A percentile compares a stretch with the other conserved stretches of the same genome.
Evolutionary conservation across 2,797 vertebrate genomes (phyloP).

Genomic region (Thalassophryne amazonica): DNA sequence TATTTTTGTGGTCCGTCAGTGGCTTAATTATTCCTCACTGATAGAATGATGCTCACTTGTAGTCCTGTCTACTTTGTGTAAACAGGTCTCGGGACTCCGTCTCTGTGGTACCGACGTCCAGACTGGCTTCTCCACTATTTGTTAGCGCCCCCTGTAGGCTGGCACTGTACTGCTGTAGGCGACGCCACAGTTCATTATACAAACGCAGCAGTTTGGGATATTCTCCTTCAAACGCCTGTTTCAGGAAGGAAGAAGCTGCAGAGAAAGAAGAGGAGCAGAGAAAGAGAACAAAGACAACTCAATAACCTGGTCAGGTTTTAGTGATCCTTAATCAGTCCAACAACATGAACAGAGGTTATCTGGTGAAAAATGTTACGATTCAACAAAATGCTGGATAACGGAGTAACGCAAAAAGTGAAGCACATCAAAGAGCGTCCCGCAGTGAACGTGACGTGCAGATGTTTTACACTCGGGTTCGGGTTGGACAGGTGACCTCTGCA

Average conservation of each 20-base stretch:
- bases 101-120: conserved; percentile 81
- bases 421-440: no score
- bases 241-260: conserved; percentile 89
- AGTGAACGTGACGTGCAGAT: no score
- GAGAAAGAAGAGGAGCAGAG: neutral
- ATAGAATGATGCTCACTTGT: conserved; percentile 91
- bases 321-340: no score
- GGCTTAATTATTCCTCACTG: no score
- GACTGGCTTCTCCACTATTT: conserved; percentile 67
- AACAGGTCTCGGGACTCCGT: conserved; percentile 85
- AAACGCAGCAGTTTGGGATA: conserved; percentile 93
- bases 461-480: no score
- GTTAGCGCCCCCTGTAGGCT: conserved; percentile 84
- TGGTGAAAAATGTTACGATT: no score
- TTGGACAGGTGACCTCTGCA: no score
- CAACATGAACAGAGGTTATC: no score
- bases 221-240: conserved; percentile 96
- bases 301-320: no score
- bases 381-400: no score
- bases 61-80: conserved; percentile 82
- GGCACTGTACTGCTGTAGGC: conserved; percentile 89
- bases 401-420: no score
- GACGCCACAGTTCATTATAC: conserved; percentile 96
- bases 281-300: neutral
- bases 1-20: no score